Evolutionary conservation across 2,797 vertebrate genomes (phyloP).

Genomic region (Melanogrammus aeglefinus): DNA sequence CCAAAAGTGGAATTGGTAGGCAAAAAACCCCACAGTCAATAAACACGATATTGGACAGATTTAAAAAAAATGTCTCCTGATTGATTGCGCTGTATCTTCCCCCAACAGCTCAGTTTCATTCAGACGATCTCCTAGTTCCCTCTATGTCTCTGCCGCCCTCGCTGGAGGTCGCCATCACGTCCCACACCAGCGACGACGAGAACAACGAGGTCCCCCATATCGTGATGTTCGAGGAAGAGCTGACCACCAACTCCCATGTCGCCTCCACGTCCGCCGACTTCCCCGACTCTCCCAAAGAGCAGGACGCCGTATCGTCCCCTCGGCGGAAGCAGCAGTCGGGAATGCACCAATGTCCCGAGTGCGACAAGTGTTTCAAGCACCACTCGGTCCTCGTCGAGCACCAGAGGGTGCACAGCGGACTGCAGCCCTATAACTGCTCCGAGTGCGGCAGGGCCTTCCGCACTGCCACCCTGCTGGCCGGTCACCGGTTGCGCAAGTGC

Average conservation of each 20-base stretch:
- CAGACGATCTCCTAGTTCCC: constrained; percentile 70
- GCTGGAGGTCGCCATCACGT: constrained; percentile 69
- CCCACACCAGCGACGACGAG: constrained; percentile 67
- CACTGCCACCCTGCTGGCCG: constrained; percentile 68
- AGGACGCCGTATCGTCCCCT: constrained; percentile 42
- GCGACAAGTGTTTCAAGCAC: constrained; percentile 69
- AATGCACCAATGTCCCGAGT: constrained; percentile 63
- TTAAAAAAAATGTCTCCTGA: background rate
- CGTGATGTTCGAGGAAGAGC: constrained; percentile 71
- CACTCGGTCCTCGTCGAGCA: constrained; percentile 68
- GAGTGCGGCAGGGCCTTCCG: constrained; percentile 69
- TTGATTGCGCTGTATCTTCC: background rate
- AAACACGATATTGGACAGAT: background rate
- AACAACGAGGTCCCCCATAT: constrained; percentile 65
- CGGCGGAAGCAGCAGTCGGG: constrained; percentile 48
- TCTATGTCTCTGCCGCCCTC: constrained; percentile 68
- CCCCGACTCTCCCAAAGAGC: constrained; percentile 59
- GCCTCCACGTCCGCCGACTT: constrained; percentile 68
- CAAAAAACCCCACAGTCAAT: background rate
- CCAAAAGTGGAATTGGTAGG: constrained; percentile 61
- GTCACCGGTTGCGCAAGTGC: constrained; percentile 69
- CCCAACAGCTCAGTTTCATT: constrained; percentile 61
- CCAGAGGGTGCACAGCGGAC: constrained; percentile 65
- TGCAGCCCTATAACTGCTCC: constrained; percentile 71
- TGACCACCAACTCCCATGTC: constrained; percentile 55